Evolutionary conservation across 2,888 invertebrate genomes (phyloP), one percentile per base, ranked within the genome.

Genomic region (Drosophila borealis): DNA sequence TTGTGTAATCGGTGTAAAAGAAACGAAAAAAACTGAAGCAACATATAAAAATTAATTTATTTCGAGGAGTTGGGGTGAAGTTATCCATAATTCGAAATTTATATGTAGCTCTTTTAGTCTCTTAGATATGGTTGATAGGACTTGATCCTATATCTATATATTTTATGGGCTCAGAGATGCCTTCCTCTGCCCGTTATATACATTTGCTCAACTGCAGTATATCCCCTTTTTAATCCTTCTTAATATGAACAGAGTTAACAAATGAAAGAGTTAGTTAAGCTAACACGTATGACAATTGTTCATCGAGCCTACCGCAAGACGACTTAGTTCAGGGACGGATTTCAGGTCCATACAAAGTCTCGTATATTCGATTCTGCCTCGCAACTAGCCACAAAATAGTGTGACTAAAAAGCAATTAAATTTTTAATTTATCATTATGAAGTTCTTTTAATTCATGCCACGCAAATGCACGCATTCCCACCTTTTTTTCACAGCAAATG

Each of bases 211-310:
- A 4, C 11, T 13, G 4, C 13, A 11, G 36, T 13, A 13, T 36
- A 36, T 13, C 4, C 13, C 36, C 25, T 29, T 8, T 29, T 29
- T 8, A 8, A 29, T 1, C 21, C 0, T 6, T 25, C 6, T 1
- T 36, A 50, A 11, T 6, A 37, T 11, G 9, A 11, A 34, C 34
- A 34, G 11, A 34, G 37, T n/a, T 25, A 11, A 25, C 14, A 25
- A 8, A 14, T 60, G 34, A 36, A 53, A 39, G 10, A 14, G 36
- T 29, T 37, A 50, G 49, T 64, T 53, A 60, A 75, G 53, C 39
- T 46, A 48, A 36, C 53, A 56, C 45, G 72, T 61, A 66, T 53
- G 67, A 66, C 44, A 63, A 46, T 57, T 19, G 44, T 39, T 42
- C 13, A 4, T 34, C 37, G 55, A 61, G 25, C 46, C 68, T 72